These are phyloP conservation scores for Bombus ignitus DNA, from an alignment of 1,140 invertebrate species.

Conservation along the genomic window DNA sequence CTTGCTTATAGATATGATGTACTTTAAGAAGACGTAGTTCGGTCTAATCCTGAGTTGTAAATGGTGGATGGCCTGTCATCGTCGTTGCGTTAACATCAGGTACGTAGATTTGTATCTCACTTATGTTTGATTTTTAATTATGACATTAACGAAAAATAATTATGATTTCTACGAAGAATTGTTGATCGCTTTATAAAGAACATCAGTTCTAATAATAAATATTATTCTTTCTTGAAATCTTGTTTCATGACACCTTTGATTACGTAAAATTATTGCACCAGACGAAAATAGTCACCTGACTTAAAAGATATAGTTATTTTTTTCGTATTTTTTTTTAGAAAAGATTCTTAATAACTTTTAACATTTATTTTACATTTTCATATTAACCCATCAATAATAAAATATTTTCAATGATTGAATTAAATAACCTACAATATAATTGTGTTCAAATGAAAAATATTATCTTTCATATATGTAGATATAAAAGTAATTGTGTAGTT, in stretches of 20 bases:
- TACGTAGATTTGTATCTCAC: conserved; percentile 56
- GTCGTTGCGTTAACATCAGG: conserved; percentile 79
- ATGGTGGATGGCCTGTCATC: conserved; percentile 78
- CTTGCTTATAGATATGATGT: conserved; percentile 30
- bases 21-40: conserved; percentile 68
- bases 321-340: conserved; percentile 19
- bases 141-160: background rate
- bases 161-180: background rate
- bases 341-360: background rate
- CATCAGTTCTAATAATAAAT: no score
- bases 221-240: background rate
- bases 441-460: background rate
- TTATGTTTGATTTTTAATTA: background rate
- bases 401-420: background rate
- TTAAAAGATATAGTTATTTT: conserved; percentile 21
- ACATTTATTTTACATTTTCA: background rate
- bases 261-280: conserved; percentile 73
- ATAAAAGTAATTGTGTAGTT: conserved; percentile 27
- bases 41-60: conserved; percentile 72
- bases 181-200: background rate
- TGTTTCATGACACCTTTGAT: conserved; percentile 26
- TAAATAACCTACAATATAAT: background rate
- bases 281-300: conserved; percentile 71
- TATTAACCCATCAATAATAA: background rate
- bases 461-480: background rate